Conservation (phyloP, 2,113 vertebrate species). For the Cettia cetti region DNA sequence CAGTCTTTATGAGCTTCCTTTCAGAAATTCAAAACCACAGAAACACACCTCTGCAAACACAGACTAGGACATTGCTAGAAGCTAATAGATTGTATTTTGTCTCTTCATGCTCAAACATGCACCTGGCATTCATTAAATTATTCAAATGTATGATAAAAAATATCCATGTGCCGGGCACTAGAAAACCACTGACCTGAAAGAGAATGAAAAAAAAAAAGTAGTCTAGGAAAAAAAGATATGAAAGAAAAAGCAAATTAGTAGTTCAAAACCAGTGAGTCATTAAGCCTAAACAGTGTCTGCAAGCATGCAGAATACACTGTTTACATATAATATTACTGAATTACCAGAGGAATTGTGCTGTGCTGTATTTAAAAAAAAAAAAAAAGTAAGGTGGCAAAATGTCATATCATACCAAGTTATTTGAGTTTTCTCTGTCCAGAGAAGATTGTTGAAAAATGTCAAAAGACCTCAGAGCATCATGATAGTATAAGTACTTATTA, state of each 20-base stretch:
- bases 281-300: background rate
- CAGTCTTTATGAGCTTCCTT: background rate
- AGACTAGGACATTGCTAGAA: background rate
- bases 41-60: background rate
- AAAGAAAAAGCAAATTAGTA: background rate
- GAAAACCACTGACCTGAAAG: background rate
- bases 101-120: background rate
- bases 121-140: background rate
- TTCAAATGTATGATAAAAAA: background rate
- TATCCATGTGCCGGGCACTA: background rate
- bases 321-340: background rate
- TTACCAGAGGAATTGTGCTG: background rate
- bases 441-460: background rate
- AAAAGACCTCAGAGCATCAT: background rate
- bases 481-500: background rate
- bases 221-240: background rate
- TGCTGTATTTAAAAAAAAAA: background rate
- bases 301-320: background rate
- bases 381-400: background rate
- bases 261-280: background rate
- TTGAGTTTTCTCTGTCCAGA: background rate
- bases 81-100: background rate
- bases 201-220: background rate
- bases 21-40: background rate
- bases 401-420: background rate